Evolutionary conservation across 2,888 invertebrate species (phyloP).

Genomic region (Nomada ferruginata): DNA sequence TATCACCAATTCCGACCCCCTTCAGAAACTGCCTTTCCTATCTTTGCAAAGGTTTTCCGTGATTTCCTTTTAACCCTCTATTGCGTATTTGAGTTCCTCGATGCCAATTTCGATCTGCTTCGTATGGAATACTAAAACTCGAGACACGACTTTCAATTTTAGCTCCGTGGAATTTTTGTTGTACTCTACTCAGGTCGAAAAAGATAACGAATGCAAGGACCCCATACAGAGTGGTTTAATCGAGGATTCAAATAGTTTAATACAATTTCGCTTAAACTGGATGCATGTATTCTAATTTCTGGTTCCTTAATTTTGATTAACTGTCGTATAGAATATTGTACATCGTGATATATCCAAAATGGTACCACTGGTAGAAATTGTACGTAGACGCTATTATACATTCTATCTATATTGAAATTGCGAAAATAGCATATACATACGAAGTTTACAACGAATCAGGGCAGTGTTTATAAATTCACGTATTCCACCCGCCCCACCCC

Average conservation of each 20-base stretch:
- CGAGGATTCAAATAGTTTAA: neutral
- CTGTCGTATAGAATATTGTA: no score
- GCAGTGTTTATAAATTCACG: neutral
- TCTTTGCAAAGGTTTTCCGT: conserved; percentile 7
- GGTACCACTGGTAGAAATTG: no score
- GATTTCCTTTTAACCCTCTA: neutral
- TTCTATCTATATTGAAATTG: no score
- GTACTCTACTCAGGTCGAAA: conserved; percentile 1
- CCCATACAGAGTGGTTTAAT: no score
- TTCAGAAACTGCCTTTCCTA: conserved; percentile 31
- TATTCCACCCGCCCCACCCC: neutral
- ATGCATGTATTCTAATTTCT: no score
- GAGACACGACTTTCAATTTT: conserved; percentile 1
- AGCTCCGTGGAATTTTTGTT: neutral
- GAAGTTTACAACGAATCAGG: neutral
- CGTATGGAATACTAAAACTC: neutral
- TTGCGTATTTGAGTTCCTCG: neutral
- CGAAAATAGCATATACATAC: no score
- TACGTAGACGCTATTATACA: no score
- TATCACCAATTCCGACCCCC: conserved; percentile 16
- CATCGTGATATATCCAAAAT: no score
- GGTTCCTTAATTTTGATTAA: no score
- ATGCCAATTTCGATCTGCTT: neutral
- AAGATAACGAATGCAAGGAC: no score
- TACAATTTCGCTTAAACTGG: no score